Evolutionary conservation across 2,113 vertebrate species (phyloP).

Genomic region (Colossoma macropomum): DNA sequence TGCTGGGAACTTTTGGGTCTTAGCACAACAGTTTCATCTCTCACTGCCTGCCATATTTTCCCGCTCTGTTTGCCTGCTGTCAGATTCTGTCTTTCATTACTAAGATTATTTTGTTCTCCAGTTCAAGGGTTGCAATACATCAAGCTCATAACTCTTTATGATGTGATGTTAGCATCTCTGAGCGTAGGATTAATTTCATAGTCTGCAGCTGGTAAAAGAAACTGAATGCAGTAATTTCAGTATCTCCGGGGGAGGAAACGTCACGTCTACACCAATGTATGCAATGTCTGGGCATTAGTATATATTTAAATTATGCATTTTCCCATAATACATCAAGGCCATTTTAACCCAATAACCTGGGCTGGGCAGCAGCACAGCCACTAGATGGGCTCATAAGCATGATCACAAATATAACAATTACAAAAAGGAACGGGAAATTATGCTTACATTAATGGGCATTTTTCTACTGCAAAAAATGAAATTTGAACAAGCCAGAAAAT

Average conservation of each 20-base stretch:
- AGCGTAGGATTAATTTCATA: conserved; percentile 19
- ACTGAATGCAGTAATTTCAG: not conserved
- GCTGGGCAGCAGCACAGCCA: too few species aligned
- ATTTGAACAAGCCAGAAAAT: too few species aligned
- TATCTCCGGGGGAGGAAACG: not conserved
- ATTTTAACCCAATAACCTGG: not conserved
- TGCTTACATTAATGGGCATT: too few species aligned
- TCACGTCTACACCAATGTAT: not conserved
- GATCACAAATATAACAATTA: not conserved
- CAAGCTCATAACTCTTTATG: not conserved
- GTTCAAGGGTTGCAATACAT: not conserved
- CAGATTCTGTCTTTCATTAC: conserved; percentile 21
- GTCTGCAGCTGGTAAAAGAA: conserved; percentile 17
- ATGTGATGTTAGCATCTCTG: not conserved
- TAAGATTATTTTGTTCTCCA: conserved; percentile 15
- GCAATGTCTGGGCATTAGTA: not conserved
- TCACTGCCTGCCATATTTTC: not conserved
- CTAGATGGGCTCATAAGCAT: not conserved
- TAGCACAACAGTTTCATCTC: conserved; percentile 25
- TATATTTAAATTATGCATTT: not conserved
- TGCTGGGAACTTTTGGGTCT: conserved; percentile 28
- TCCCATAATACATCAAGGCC: not conserved
- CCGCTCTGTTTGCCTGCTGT: conserved; percentile 12
- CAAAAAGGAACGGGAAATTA: too few species aligned
- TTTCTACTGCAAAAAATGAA: too few species aligned